Evolutionary conservation across 2,888 invertebrate genomes (phyloP).

Genomic region (Melanophora roralis): DNA sequence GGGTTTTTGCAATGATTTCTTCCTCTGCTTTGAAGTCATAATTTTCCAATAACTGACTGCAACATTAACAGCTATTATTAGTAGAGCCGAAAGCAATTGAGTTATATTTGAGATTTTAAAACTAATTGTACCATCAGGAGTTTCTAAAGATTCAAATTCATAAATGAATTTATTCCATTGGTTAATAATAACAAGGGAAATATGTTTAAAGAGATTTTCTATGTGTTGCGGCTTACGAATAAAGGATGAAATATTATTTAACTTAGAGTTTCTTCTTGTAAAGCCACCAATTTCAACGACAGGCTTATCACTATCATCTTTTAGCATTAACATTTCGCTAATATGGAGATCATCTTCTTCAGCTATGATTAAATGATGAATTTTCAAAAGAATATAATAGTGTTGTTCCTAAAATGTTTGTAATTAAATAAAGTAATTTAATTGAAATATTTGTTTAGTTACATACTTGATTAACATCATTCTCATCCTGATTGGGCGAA

Average conservation of each 20-base stretch:
- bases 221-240: conserved; percentile 81
- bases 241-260: conserved; percentile 78
- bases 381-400: conserved; percentile 84
- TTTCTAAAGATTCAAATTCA: conserved; percentile 86
- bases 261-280: conserved; percentile 45
- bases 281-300: conserved; percentile 65
- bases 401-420: conserved; percentile 66
- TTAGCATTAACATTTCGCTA: conserved; percentile 85
- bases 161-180: conserved; percentile 89
- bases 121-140: conserved; percentile 78
- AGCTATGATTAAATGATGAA: conserved; percentile 86
- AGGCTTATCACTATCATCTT: conserved; percentile 67
- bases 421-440: too few relatives aligned
- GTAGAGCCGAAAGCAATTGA: conserved; percentile 79
- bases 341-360: conserved; percentile 85
- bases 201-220: conserved; percentile 82
- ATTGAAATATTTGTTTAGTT: too few relatives aligned
- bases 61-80: conserved; percentile 83
- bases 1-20: conserved; percentile 63
- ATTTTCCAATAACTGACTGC: conserved; percentile 80
- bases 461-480: conserved; percentile 50
- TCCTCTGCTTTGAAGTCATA: conserved; percentile 60
- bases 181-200: conserved; percentile 84
- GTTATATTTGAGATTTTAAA: conserved; percentile 70
- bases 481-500: conserved; percentile 45